Percentiles rank a stretch among this genome's conserved stretches.
Evolutionary conservation across 1,140 invertebrate species (phyloP).

Genomic region (Trissolcus basalis): DNA sequence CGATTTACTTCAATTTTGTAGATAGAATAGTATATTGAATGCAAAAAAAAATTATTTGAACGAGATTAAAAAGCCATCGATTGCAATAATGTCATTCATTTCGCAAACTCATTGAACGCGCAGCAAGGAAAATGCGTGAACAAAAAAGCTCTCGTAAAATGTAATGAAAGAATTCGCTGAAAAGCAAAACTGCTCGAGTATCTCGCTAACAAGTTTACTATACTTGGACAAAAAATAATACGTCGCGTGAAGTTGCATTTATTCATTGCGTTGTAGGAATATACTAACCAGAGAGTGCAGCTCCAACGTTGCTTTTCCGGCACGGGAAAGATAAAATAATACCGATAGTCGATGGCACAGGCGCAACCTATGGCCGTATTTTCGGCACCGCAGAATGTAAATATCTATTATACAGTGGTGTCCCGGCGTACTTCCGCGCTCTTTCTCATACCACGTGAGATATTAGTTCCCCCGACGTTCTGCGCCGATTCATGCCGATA

Average conservation of each 20-base stretch:
- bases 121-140: too few species aligned
- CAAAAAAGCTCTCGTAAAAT: not conserved
- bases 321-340: conserved; percentile 64
- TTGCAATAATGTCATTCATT: too few species aligned
- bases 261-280: conserved; percentile 48
- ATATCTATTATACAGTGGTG: conserved; percentile 68
- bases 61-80: too few species aligned
- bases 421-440: conserved; percentile 55
- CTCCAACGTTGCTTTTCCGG: conserved; percentile 61
- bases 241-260: conserved; percentile 51
- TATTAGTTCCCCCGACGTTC: conserved; percentile 62
- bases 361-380: conserved; percentile 52
- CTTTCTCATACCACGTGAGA: conserved; percentile 48
- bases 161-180: conserved; percentile 6
- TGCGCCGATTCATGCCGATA: conserved; percentile 39
- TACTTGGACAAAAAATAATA: conserved; percentile 47
- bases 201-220: conserved; percentile 27
- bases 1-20: too few species aligned
- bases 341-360: conserved; percentile 64
- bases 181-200: conserved; percentile 2
- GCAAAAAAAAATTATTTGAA: too few species aligned
- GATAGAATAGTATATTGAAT: too few species aligned
- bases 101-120: too few species aligned
- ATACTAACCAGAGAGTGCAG: conserved; percentile 16
- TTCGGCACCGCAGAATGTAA: conserved; percentile 70